Evolutionary conservation across 1,140 invertebrate genomes (phyloP), one percentile per base, ranked within the genome.

Genomic region (Nephotettix cincticeps): DNA sequence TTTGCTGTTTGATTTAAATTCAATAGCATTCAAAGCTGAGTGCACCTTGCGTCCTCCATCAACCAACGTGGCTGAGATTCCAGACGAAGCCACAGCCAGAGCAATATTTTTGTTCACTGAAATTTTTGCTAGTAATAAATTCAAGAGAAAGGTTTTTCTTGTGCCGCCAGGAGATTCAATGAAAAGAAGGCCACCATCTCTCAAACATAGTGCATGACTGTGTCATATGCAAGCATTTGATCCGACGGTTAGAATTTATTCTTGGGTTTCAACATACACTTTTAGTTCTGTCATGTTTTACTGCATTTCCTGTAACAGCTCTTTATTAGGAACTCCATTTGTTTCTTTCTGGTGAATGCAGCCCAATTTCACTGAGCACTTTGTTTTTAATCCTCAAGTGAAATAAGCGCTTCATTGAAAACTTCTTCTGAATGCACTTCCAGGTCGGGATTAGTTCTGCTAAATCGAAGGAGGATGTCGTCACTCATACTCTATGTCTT

Each of bases 1-100:
- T 27, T 68, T 51, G 74, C 70, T 1, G 76, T 0, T 54, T 19
- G 23, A 54, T 54, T 19, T n/a, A n/a, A 54, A 19, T 54, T n/a
- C 23, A 54, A 19, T 6, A 6, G 23, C 17, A 54, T 54, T 54
- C 6, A 54, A 54, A 6, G 47, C 69, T 1, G 76, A 79, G 77
- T 84, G 80, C 27, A 77, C 76, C 23, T 79, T 84, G 73, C 75
- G 68, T n/a, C 79, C 81, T 56, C 77, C 76, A 17, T 74, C 58
- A 27, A 83, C 36, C 1, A 82, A 68, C 17, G 78, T 80, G 43
- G 79, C 78, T 17, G 81, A 80, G 32, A 84, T 81, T 27, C 81
- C 82, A 28, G 79, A 79, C 30, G 76, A 81, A 32, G 81, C 79
- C 0, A 79, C 67, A n/a, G 78, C 76, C 9, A 81, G 27, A 30